Base-by-base conservation (phyloP, 2,113 vertebrate genomes). In the Diphyllodes magnificus region DNA sequence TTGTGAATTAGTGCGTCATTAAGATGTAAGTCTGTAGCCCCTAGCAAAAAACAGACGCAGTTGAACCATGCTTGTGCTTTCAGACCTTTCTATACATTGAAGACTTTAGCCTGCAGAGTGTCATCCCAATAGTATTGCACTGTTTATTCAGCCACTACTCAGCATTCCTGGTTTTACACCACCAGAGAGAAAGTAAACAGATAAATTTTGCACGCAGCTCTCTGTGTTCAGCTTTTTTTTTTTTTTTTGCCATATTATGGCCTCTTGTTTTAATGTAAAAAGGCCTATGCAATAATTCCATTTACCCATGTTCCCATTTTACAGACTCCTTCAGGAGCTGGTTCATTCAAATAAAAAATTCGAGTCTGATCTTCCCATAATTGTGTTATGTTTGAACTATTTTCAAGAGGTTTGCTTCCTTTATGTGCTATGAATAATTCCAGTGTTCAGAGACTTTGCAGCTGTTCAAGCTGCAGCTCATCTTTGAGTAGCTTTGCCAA, bases 371-470 rank as follows among this genome's bases (percentile, higher is more conserved):
- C 40, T 37, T 83, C n/a, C 50, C 61, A 42, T 82, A 90, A 88
- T n/a, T 88, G 50, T 76, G 40, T 87, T 92, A 39, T 27, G 16
- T 73, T 86, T 90, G 70, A 94, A 82, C 56, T 53, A 20, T 92
- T 94, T 96, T 94, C 82, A 86, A 81, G 88, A 81, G 50, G 15
- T 92, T 94, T 95, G 54, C 64, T 92, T 77, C 68, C 20, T 88
- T 92, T 95, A 93, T 95, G 60, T 61, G 60, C 30, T 78, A 75
- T 94, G 88, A 97, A 96, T 96, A 94, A 95, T 96, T 96, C 80
- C 49, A 47, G 68, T 60, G 76, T 71, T 84, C 88, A 75, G 92
- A 92, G 92, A 92, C 60, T 70, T 85, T 90, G 86, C 92, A 95
- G 93, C 85, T 97, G 95, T 80, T 95, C 73, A 85, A 89, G 69